phyloP scores from a whole-genome alignment of 2,113 vertebrate genomes.

The Pollachius pollachius region DNA sequence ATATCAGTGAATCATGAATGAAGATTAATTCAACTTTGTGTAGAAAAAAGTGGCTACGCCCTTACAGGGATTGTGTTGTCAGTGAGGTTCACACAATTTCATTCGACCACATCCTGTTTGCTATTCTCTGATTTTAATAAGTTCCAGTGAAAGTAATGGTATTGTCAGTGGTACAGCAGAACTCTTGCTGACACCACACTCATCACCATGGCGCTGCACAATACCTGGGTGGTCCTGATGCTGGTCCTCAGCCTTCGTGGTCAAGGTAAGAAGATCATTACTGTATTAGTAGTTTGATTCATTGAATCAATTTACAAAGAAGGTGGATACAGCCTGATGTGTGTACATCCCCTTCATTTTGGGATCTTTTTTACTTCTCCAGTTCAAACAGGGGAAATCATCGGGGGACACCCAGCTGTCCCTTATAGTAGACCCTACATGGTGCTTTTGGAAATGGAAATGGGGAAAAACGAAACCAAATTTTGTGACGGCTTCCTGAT shows the following conservation, averaged over 20 bases:
- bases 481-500: conserved; percentile 61
- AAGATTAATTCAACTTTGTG: too few relatives aligned
- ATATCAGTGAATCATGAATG: background rate
- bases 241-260: conserved; percentile 22
- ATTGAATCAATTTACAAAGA: too few relatives aligned
- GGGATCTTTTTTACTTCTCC: too few relatives aligned
- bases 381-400: conserved; percentile 23
- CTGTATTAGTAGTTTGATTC: too few relatives aligned
- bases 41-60: too few relatives aligned
- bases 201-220: conserved; percentile 33
- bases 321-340: too few relatives aligned
- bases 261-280: conserved; percentile 47
- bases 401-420: conserved; percentile 29
- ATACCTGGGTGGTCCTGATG: conserved; percentile 6
- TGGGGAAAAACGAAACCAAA: fast-evolving
- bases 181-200: background rate
- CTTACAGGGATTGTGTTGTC: too few relatives aligned
- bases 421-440: conserved; percentile 60
- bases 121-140: background rate
- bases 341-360: too few relatives aligned
- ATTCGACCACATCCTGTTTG: background rate
- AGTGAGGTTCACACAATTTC: conserved; percentile 18
- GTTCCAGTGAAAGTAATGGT: background rate
- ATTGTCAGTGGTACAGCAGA: conserved; percentile 9
- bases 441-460: conserved; percentile 5